Percentiles rank a stretch among this genome's conserved stretches.
These are phyloP conservation scores for Alloplasta piceator DNA, from an alignment of 2,888 invertebrate genomes.

Conservation along the genomic window DNA sequence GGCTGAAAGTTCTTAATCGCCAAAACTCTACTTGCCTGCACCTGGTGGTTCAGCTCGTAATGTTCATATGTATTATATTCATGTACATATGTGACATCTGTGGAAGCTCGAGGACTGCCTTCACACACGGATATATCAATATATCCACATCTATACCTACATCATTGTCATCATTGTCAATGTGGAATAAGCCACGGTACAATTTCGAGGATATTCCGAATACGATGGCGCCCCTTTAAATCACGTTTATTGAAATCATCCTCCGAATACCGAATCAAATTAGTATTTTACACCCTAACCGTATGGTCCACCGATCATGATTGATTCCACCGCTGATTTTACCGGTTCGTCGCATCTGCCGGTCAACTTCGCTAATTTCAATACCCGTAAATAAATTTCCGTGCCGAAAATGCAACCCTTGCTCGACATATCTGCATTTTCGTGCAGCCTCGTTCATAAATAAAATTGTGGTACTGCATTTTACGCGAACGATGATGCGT, in stretches of 20 bases:
- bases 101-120: background rate
- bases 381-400: slow-evolving; percentile 28
- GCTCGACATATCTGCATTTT: slow-evolving; percentile 20
- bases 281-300: slow-evolving; percentile 11
- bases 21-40: slow-evolving; percentile 58
- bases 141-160: background rate
- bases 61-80: background rate
- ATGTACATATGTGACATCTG: background rate
- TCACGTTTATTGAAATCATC: slow-evolving; percentile 73
- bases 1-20: slow-evolving; percentile 59
- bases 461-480: slow-evolving; percentile 11
- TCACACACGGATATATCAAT: background rate
- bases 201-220: slow-evolving; percentile 1
- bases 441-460: background rate
- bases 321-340: slow-evolving; percentile 20
- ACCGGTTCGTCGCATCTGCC: background rate
- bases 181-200: background rate
- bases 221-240: slow-evolving; percentile 58
- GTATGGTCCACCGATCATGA: slow-evolving; percentile 2
- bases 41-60: background rate
- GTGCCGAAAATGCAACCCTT: background rate
- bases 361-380: slow-evolving; percentile 16
- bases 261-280: slow-evolving; percentile 65
- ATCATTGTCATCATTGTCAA: background rate
- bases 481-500: background rate